Base-by-base conservation (phyloP, 2,797 vertebrate species). In the Gymnopithys bicolor region DNA sequence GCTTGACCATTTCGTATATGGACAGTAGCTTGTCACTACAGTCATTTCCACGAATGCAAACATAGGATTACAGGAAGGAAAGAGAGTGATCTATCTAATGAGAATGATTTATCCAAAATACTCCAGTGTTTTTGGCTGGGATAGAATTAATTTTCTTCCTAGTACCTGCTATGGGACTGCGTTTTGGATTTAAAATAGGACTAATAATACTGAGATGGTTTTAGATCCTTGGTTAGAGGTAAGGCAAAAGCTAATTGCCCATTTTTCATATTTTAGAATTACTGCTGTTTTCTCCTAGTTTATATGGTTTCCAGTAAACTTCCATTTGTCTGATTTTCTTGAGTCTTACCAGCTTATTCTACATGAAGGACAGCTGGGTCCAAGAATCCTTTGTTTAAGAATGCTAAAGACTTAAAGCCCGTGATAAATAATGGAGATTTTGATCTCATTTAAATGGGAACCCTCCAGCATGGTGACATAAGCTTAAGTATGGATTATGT, bases 401-500 rank as follows among this genome's bases (percentile, higher is more conserved):
- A 75, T 46, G 51, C 39, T 77, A 5, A 87, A 58, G 58, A n/a
- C 39, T 76, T 80, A 84, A 92, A 91, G 19, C 16, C 46, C 3
- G 5, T 68, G 58, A 49, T 94, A 82, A 89, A 52, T 56, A 79
- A 55, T 2, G 6, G 69, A 86, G 84, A 80, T 84, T 94, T 91
- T 95, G 63, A 55, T 91, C 74, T 93, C 21, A 37, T 92, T 94
- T 71, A 80, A 87, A 94, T 91, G 68, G 91, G 63, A 89, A 66
- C 41, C 49, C 43, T 92, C 43, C 37, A 80, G 75, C 69, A 32
- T 33, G 32, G 33, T 92, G 73, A 82, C 60, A 87, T 92, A 89
- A 90, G 78, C n/a, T 59, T 79, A 63, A 93, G 73, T 83, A 73
- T 77, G 87, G 89, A 93, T 96, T 95, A 89, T 94, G 71, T 89